phyloP scores from a whole-genome alignment of 1,140 invertebrate genomes.

The Lasioglossum albipes region DNA sequence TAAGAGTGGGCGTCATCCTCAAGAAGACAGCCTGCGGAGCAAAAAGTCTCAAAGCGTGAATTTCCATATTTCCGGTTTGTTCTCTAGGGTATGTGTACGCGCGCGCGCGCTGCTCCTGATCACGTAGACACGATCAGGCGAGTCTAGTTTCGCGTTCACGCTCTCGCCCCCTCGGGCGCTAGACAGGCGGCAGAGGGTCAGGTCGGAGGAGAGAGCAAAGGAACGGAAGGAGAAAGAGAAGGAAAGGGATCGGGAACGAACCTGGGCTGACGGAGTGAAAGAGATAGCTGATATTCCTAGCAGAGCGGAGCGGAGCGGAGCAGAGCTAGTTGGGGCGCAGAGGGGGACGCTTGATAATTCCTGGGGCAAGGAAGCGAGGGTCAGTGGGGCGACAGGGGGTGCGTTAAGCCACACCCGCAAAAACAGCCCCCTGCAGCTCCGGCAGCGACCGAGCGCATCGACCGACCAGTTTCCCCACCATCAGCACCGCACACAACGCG shows the following conservation, averaged over 20 bases:
- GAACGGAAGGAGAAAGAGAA: conserved; percentile 1
- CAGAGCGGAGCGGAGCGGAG: no score
- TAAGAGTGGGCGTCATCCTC: neutral
- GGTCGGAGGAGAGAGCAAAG: conserved; percentile 26
- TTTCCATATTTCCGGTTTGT: conserved; percentile 57
- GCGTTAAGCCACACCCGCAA: conserved; percentile 79
- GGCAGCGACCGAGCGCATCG: conserved; percentile 73
- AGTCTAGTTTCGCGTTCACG: conserved; percentile 64
- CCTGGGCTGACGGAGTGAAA: conserved; percentile 37
- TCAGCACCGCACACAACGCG: conserved; percentile 67
- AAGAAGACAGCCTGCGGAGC: conserved; percentile 14
- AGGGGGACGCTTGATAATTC: conserved; percentile 58
- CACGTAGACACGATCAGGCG: conserved; percentile 62
- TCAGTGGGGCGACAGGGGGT: conserved; percentile 65
- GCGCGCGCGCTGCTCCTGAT: conserved; percentile 46
- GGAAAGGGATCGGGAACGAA: conserved; percentile 20
- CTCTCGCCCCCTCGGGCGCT: conserved; percentile 51
- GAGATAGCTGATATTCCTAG: conserved; percentile 7
- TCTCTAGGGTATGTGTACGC: neutral
- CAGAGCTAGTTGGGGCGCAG: neutral
- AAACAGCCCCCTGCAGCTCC: conserved; percentile 76
- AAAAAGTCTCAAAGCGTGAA: conserved; percentile 39
- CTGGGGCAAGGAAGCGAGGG: conserved; percentile 65
- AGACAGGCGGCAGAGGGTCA: conserved; percentile 48
- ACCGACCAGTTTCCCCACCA: conserved; percentile 71